phyloP scores from a whole-genome alignment of 2,888 invertebrate species.

The Chalcis sispes region DNA sequence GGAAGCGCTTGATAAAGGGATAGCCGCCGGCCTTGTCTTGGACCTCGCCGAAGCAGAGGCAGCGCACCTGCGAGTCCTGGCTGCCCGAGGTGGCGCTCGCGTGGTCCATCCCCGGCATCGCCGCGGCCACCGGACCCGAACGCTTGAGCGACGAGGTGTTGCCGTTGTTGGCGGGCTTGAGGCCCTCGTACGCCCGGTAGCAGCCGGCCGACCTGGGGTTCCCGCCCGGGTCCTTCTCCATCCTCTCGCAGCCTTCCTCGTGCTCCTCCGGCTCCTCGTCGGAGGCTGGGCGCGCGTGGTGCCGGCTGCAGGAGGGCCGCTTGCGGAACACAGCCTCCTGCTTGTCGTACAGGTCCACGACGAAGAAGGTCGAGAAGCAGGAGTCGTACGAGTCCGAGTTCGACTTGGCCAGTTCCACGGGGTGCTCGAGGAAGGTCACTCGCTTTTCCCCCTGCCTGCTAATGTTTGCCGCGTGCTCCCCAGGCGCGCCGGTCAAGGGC shows the following conservation, averaged over 20 bases:
- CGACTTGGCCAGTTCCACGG: slow-evolving; percentile 40
- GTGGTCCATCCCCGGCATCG: slow-evolving; percentile 18
- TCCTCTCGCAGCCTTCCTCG: slow-evolving; percentile 50
- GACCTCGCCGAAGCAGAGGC: slow-evolving; percentile 73
- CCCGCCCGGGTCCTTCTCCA: slow-evolving; percentile 73
- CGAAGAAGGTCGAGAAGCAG: slow-evolving; percentile 47
- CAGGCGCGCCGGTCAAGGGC: slow-evolving; percentile 45
- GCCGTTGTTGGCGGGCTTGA: slow-evolving; percentile 74
- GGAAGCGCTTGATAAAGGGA: slow-evolving; percentile 83
- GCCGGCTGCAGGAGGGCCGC: slow-evolving; percentile 28
- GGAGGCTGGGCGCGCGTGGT: neutral
- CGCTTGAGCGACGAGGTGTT: slow-evolving; percentile 73
- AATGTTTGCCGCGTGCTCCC: slow-evolving; percentile 39
- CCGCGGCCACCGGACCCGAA: neutral
- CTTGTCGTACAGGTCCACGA: slow-evolving; percentile 49
- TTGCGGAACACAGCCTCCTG: slow-evolving; percentile 31
- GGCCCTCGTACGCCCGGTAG: slow-evolving; percentile 74
- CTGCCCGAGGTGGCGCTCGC: neutral
- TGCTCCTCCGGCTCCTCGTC: slow-evolving; percentile 25
- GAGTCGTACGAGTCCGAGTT: slow-evolving; percentile 44
- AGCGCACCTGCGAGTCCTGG: slow-evolving; percentile 60
- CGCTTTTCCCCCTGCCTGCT: slow-evolving; percentile 54
- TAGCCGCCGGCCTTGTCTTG: slow-evolving; percentile 74
- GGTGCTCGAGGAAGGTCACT: slow-evolving; percentile 57
- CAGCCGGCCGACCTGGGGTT: slow-evolving; percentile 36